phyloP scores from a whole-genome alignment of 2,113 vertebrate genomes.

The Rissa tridactyla region DNA sequence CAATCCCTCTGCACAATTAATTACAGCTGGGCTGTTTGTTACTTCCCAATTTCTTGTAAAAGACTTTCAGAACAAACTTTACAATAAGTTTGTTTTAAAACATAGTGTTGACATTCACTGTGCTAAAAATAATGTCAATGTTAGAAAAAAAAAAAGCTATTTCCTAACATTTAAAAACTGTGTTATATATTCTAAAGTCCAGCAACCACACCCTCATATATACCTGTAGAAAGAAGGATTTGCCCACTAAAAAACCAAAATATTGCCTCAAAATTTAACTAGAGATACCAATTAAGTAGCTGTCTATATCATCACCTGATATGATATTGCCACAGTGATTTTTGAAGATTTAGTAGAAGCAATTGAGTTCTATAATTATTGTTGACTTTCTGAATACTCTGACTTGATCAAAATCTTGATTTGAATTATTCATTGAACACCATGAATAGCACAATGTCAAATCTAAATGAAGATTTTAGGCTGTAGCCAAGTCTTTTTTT shows the following conservation, averaged over 20 bases:
- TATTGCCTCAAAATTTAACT: not conserved
- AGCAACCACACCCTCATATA: not conserved
- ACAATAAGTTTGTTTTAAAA: not conserved
- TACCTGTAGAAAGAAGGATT: not conserved
- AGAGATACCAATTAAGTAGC: not conserved
- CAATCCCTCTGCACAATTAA: not conserved
- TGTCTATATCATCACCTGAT: not conserved
- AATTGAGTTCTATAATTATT: not conserved
- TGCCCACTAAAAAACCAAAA: not conserved
- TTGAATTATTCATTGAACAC: not conserved
- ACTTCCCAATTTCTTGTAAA: not conserved
- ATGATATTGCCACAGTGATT: not conserved
- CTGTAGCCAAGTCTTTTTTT: not conserved
- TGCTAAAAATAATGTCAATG: not conserved
- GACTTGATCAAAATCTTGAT: not conserved
- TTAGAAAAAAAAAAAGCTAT: not conserved
- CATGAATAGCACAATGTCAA: not conserved
- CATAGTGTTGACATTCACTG: not conserved
- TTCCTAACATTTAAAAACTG: not conserved
- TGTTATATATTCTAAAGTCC: not conserved
- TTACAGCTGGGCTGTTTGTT: not conserved
- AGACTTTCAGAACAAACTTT: not conserved
- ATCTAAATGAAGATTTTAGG: not conserved
- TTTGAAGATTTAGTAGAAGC: not conserved
- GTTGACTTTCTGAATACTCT: constrained; percentile 1